Base-by-base conservation (phyloP, 2,888 invertebrate genomes). In the Drosophila aldrichi region DNA sequence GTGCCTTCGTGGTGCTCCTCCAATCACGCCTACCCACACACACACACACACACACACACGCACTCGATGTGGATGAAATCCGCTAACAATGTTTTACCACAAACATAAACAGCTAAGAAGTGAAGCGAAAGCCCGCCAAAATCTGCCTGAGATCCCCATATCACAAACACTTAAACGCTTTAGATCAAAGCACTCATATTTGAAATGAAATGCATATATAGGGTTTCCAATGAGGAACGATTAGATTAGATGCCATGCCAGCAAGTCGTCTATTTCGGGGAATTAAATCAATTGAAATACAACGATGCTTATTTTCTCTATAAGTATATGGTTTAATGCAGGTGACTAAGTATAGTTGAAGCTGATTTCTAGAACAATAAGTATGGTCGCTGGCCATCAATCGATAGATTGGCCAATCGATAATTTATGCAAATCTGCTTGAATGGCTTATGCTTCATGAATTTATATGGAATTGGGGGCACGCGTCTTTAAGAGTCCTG, bases 371-470 rank as follows among this genome's bases (percentile, higher is more conserved):
- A 34, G 36, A 36, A 2, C 36, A 14, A 16, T 38, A 2, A 7
- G 16, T 14, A 7, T 14, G 3, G 14, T 22, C 22, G 4, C 44
- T 44, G 3, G 0, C 8, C 0, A 0, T 1, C 44, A 44, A 52
- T 38, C 55, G 40, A 41, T 54, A 41, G n/a, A 3, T 52, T 18
- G n/a, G 8, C 3, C 2, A 38, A 29, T 18, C 48, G 38, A 40
- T 48, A 38, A 82, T 82, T 85, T 89, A 89, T 89, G 83, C 81
- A 89, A 85, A 85, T 85, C 82, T 59, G 56, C 44, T 73, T 74
- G 78, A 89, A 89, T 88, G 88, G 86, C 80, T 89, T 88, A 88
- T 89, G 80, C 78, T 89, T 81, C 83, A 90, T 85, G 90, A 90
- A 90, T 90, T 86, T 89, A 90, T 86, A 88, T 86, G 83, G 88